These are phyloP conservation scores for Dendroctonus valens DNA, from an alignment of 1,140 invertebrate genomes.

Conservation along the genomic window DNA sequence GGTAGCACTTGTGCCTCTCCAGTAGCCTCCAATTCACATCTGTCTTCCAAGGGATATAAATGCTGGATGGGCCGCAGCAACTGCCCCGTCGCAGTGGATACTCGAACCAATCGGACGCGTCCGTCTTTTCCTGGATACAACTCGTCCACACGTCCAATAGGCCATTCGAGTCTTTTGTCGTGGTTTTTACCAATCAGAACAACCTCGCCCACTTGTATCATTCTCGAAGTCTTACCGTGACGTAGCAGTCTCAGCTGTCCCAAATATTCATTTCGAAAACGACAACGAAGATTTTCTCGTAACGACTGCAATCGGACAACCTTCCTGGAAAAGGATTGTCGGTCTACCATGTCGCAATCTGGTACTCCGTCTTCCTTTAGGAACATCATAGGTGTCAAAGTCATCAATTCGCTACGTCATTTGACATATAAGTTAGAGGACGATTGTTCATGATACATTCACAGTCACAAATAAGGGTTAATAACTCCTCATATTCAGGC, in stretches of 20 bases:
- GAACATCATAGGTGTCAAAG: slow-evolving; percentile 29
- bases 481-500: slow-evolving; percentile 40
- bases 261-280: slow-evolving; percentile 27
- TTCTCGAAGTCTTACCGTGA: background rate
- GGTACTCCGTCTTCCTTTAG: slow-evolving; percentile 18
- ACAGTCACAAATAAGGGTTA: slow-evolving; percentile 45
- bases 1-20: slow-evolving; percentile 2
- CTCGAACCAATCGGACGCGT: slow-evolving; percentile 6
- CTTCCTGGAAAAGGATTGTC: slow-evolving; percentile 4
- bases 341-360: slow-evolving; percentile 28
- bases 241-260: slow-evolving; percentile 13
- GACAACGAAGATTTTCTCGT: slow-evolving; percentile 5
- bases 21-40: slow-evolving; percentile 5
- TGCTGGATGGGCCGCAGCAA: slow-evolving; percentile 17
- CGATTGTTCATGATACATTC: slow-evolving; percentile 45
- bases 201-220: slow-evolving; percentile 10
- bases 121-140: slow-evolving; percentile 7
- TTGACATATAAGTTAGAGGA: slow-evolving; percentile 45
- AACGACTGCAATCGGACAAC: slow-evolving; percentile 11
- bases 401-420: slow-evolving; percentile 22
- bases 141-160: slow-evolving; percentile 7
- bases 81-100: slow-evolving; percentile 8
- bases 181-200: slow-evolving; percentile 13
- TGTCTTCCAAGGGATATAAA: slow-evolving; percentile 14
- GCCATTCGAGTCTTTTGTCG: slow-evolving; percentile 20